Conservation (phyloP, 2,888 invertebrate genomes). For the Drosophila neonasuta region DNA sequence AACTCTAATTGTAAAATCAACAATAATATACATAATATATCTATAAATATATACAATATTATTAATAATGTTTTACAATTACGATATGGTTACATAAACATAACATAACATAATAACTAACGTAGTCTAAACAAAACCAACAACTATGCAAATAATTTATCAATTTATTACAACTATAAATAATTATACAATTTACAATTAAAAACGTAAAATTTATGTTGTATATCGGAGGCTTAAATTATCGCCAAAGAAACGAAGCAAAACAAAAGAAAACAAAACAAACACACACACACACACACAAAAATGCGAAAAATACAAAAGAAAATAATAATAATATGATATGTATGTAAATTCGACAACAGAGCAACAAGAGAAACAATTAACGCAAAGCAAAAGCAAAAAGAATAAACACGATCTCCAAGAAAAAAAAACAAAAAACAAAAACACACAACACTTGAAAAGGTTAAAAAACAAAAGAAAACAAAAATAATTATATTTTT, state of each 20-base stretch:
- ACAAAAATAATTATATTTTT: slow-evolving; percentile 34
- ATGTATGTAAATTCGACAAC: slow-evolving; percentile 41
- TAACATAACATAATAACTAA: slow-evolving; percentile 32
- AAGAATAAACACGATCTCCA: slow-evolving; percentile 65
- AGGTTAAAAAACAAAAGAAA: slow-evolving; percentile 26
- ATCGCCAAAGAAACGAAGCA: slow-evolving; percentile 80
- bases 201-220: slow-evolving; percentile 67
- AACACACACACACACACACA: slow-evolving; percentile 54
- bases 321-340: slow-evolving; percentile 19
- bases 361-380: slow-evolving; percentile 45
- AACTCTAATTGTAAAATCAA: slow-evolving; percentile 34
- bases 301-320: slow-evolving; percentile 50
- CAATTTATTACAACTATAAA: slow-evolving; percentile 47
- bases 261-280: slow-evolving; percentile 42
- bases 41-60: slow-evolving; percentile 19
- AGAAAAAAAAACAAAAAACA: slow-evolving; percentile 38
- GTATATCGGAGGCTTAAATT: slow-evolving; percentile 82
- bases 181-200: slow-evolving; percentile 38
- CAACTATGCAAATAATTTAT: slow-evolving; percentile 65
- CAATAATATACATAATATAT: slow-evolving; percentile 17
- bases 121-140: slow-evolving; percentile 35
- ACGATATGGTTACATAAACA: slow-evolving; percentile 9
- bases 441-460: slow-evolving; percentile 39
- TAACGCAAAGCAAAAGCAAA: slow-evolving; percentile 40
- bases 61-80: slow-evolving; percentile 24